Percentiles rank a stretch among this genome's conserved stretches.
Evolutionary conservation across 2,797 vertebrate genomes (phyloP).

Genomic region (Pseudomugil gertrudae): DNA sequence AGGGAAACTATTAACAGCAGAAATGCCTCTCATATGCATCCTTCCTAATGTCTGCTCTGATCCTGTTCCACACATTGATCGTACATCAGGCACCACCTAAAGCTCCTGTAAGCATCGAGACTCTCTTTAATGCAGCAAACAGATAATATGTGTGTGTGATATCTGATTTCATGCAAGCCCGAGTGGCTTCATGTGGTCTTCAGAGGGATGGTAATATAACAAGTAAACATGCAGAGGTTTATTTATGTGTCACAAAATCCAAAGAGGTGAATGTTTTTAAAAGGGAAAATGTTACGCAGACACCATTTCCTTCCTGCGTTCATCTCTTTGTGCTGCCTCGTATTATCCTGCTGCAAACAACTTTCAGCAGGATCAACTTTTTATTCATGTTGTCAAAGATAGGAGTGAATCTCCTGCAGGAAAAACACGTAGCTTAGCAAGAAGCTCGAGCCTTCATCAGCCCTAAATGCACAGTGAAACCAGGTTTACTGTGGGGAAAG

Average conservation of each 20-base stretch:
- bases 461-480: too few species aligned
- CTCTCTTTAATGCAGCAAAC: not conserved
- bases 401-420: not conserved
- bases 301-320: not conserved
- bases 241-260: not conserved
- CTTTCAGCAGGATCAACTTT: not conserved
- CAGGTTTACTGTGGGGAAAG: not conserved
- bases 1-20: not conserved
- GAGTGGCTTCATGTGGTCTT: not conserved
- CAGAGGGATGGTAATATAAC: too few species aligned
- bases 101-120: not conserved
- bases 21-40: not conserved
- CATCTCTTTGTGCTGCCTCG: not conserved
- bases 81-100: conserved; percentile 10
- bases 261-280: too few species aligned
- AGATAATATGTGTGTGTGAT: not conserved
- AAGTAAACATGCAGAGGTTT: not conserved
- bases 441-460: too few species aligned
- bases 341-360: not conserved
- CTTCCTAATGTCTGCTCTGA: conserved; percentile 1
- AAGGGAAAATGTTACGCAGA: too few species aligned
- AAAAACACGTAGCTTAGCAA: not conserved
- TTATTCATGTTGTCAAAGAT: not conserved
- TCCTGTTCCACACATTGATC: conserved; percentile 7
- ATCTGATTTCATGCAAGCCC: not conserved